Percentiles rank a stretch among this genome's conserved stretches.
Conservation (phyloP, 2,797 vertebrate species). For the Anomalospiza imberbis region DNA sequence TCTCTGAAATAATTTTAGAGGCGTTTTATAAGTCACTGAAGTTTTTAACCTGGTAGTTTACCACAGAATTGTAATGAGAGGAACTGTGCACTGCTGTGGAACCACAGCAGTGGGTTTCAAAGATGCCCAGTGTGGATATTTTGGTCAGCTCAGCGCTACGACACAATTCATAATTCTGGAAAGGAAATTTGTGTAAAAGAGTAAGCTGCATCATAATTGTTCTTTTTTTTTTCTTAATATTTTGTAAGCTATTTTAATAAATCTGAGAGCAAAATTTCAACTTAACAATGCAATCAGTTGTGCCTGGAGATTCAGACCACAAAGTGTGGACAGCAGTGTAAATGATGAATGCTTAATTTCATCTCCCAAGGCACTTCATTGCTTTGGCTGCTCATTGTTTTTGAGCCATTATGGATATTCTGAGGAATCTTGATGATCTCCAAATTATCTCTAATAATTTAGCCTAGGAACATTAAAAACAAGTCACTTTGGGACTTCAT, state of each 20-base stretch:
- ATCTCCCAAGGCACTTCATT: background rate
- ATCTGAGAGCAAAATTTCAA: background rate
- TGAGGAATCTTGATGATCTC: constrained; percentile 6
- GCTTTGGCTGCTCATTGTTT: constrained; percentile 25
- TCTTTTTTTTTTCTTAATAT: background rate
- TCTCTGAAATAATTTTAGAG: constrained; percentile 52
- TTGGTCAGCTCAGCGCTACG: background rate
- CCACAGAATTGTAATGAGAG: background rate
- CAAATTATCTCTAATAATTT: constrained; percentile 11
- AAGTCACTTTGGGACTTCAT: background rate
- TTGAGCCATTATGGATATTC: background rate
- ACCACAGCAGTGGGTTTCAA: background rate
- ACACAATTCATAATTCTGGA: background rate
- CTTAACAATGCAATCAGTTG: background rate
- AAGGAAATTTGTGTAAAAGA: background rate
- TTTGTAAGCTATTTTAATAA: constrained; percentile 4
- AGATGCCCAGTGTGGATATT: background rate
- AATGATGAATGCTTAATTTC: background rate
- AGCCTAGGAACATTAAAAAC: background rate
- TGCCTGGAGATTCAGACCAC: constrained; percentile 17
- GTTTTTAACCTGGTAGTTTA: constrained; percentile 54
- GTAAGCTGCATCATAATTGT: background rate
- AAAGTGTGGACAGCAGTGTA: background rate
- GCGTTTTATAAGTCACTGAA: constrained; percentile 43
- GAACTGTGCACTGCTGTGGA: background rate